Conservation (phyloP, 1,140 invertebrate species). For the Meloidogyne exigua region DNA sequence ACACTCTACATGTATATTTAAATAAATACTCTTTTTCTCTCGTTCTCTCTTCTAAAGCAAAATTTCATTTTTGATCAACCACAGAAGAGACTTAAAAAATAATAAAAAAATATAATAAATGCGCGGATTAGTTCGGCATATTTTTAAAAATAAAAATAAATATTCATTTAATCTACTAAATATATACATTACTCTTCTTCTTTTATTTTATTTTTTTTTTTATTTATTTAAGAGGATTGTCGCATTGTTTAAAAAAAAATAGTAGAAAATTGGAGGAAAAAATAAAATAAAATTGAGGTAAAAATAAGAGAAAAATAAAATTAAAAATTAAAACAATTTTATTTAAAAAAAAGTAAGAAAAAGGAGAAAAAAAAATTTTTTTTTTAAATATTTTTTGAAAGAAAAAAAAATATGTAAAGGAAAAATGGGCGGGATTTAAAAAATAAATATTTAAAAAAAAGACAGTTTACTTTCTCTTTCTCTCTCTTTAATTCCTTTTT, state of each 20-base stretch:
- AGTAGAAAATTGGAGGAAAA: not conserved
- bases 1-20: no score
- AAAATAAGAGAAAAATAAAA: not conserved
- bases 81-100: not conserved
- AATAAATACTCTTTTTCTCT: no score
- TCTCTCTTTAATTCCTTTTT: not conserved
- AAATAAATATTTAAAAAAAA: not conserved
- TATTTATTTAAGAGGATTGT: not conserved
- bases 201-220: no score
- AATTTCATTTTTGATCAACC: not conserved
- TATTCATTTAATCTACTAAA: not conserved
- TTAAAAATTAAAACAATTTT: not conserved
- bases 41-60: no score
- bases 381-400: not conserved
- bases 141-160: not conserved
- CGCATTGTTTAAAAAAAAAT: not conserved
- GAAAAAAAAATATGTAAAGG: not conserved
- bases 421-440: not conserved
- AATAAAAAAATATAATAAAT: not conserved
- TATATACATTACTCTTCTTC: no score
- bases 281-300: not conserved
- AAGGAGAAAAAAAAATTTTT: not conserved
- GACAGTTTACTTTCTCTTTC: not conserved
- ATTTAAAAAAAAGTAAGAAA: not conserved
- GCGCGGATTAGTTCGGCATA: not conserved